Percentiles rank a stretch among this genome's conserved stretches.
Conservation (phyloP, 2,797 vertebrate genomes). For the Huso huso region DNA sequence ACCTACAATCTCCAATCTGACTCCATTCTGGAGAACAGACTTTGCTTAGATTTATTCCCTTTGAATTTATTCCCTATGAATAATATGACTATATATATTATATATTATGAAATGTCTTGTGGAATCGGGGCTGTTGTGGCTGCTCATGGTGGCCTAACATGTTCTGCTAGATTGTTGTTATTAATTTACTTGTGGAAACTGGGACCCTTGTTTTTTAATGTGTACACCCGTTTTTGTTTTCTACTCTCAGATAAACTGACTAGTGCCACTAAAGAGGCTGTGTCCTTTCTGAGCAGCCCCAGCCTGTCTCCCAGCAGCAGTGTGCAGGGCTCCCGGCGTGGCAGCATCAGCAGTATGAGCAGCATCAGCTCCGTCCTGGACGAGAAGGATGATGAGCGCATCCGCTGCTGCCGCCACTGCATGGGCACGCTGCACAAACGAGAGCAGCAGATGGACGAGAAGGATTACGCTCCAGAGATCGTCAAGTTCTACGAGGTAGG, state of each 20-base stretch:
- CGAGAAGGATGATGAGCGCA: slow-evolving; percentile 88
- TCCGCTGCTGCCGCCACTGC: slow-evolving; percentile 90
- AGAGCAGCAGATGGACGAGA: slow-evolving; percentile 89
- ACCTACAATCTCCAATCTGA: too few species aligned
- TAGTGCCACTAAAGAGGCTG: slow-evolving; percentile 73
- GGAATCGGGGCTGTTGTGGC: too few species aligned
- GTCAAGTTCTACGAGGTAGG: slow-evolving; percentile 85
- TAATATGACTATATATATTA: neutral
- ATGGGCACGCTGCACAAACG: slow-evolving; percentile 81
- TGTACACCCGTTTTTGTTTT: slow-evolving; percentile 2
- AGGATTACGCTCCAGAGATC: slow-evolving; percentile 75
- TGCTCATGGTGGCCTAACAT: too few species aligned
- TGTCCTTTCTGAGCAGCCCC: slow-evolving; percentile 69
- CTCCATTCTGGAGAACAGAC: too few species aligned
- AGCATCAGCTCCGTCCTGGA: slow-evolving; percentile 88
- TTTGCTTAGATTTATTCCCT: too few species aligned
- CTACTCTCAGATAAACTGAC: slow-evolving; percentile 76
- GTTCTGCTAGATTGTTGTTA: too few species aligned
- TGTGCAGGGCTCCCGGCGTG: slow-evolving; percentile 74
- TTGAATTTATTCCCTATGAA: neutral
- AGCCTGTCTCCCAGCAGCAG: slow-evolving; percentile 57
- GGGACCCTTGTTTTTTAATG: slow-evolving; percentile 2
- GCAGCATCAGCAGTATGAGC: slow-evolving; percentile 87
- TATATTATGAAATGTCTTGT: too few species aligned
- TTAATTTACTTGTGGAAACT: too few species aligned